Percentiles rank a stretch among this genome's conserved stretches.
These are phyloP conservation scores for Coelinius sp. DNA, from an alignment of 2,888 invertebrate species.

Conservation along the genomic window DNA sequence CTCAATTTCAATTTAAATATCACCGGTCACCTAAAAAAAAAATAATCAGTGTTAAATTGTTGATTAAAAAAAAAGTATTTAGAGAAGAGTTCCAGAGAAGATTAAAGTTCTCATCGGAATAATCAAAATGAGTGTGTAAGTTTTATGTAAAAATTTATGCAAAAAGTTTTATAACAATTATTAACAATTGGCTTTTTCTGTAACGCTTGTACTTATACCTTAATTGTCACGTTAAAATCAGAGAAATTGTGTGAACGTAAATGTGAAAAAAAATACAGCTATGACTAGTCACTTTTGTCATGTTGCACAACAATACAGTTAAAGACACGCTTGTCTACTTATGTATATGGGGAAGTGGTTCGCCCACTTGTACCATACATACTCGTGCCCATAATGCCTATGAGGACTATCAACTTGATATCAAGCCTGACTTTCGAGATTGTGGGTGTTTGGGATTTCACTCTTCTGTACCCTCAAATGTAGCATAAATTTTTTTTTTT, in stretches of 20 bases:
- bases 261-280: neutral
- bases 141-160: neutral
- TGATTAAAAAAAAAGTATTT: neutral
- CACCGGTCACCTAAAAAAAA: neutral
- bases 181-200: neutral
- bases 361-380: conserved; percentile 62
- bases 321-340: conserved; percentile 43
- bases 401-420: conserved; percentile 5
- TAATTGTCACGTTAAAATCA: neutral
- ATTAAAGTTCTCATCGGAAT: neutral
- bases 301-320: conserved; percentile 53
- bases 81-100: conserved; percentile 16
- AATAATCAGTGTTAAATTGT: neutral
- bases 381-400: conserved; percentile 34
- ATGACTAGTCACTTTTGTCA: conserved; percentile 31
- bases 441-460: neutral
- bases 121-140: conserved; percentile 5
- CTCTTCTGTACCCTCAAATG: conserved; percentile 1
- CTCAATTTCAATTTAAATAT: too few relatives aligned
- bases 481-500: neutral
- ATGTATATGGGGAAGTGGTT: conserved; percentile 60
- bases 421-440: neutral
- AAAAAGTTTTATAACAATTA: neutral
- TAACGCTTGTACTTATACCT: neutral
- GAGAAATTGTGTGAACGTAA: neutral